Base-by-base conservation (phyloP, 2,113 vertebrate genomes). In the Rhizomys pruinosus region DNA sequence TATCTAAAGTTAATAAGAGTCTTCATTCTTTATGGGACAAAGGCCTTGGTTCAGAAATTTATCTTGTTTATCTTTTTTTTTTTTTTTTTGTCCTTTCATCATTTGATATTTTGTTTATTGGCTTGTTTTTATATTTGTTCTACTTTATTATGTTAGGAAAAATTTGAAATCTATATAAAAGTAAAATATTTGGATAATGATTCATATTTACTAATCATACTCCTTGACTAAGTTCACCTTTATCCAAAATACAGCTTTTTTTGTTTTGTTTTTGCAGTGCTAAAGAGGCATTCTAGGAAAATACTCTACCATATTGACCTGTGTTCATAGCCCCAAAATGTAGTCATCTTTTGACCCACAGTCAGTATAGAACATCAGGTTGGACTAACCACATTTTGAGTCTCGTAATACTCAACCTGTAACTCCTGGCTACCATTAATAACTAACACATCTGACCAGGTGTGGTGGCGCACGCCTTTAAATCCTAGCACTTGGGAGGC, bases 121-220 rank as follows among this genome's bases (percentile, higher is more conserved):
- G 20, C 15, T 39, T 86, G 47, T 52, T 64, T 78, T 37, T 22
- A 34, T 44, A 32, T 78, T 78, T 92, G 3, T 71, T 52, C 27
- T 27, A 23, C 63, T 25, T 64, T 64, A 17, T 59, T 64, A 32
- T 94, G 64, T 94, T 91, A 37, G 20, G 32, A 86, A 94, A 87
- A 76, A 34, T 64, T 84, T 78, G 6, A 84, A 64, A 72, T 19
- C 16, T 84, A 68, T 22, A 84, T n/a, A 79, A 84, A 47, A 55
- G 6, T 27, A 27, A 64, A 64, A 9, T 23, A 78, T 20, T 92
- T 55, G 72, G 64, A 23, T 22, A 72, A 15, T 57, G 17, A 88
- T 84, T 7, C 6, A 73, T 52, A 0, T 64, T 27, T 64, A 64
- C 27, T 64, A 27, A 64, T 11, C 47, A 11, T 52, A 52, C 11